A percentile compares a stretch with the other conserved stretches of the same genome.
These are phyloP conservation scores for Microcaecilia unicolor DNA, from an alignment of 2,797 vertebrate species.

Conservation along the genomic window DNA sequence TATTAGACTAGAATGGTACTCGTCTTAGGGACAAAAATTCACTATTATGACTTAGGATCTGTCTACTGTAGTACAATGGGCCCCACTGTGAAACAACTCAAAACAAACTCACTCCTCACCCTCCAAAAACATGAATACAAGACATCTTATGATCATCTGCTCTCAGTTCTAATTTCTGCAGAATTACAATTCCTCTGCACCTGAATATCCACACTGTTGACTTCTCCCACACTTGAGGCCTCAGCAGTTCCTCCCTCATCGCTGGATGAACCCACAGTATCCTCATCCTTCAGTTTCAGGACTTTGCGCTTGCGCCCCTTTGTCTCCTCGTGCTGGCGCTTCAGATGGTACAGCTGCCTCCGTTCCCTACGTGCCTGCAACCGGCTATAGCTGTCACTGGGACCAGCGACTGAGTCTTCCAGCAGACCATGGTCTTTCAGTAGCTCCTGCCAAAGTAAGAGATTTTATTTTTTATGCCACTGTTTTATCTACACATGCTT, in stretches of 20 bases:
- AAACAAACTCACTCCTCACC: too few relatives aligned
- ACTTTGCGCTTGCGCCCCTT: conserved; percentile 64
- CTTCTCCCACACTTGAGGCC: conserved; percentile 9
- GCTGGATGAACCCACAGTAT: conserved; percentile 49
- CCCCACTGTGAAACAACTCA: too few relatives aligned
- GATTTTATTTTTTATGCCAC: too few relatives aligned
- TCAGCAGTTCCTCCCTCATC: conserved; percentile 20
- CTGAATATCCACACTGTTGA: conserved; percentile 72
- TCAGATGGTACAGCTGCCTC: conserved; percentile 66
- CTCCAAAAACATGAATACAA: too few relatives aligned
- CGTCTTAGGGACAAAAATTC: too few relatives aligned
- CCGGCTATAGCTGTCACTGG: conserved; percentile 41
- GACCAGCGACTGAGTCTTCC: background rate
- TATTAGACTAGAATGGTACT: too few relatives aligned
- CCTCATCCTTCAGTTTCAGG: conserved; percentile 57
- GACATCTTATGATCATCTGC: too few relatives aligned
- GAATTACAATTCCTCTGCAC: too few relatives aligned
- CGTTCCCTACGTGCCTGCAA: conserved; percentile 58
- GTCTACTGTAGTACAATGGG: too few relatives aligned
- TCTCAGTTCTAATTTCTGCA: too few relatives aligned
- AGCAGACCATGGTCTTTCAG: conserved; percentile 65
- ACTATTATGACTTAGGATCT: too few relatives aligned
- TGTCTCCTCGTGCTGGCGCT: conserved; percentile 61
- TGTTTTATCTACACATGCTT: too few relatives aligned
- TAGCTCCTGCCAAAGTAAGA: conserved; percentile 54